These are phyloP conservation scores for Chymomyza amoena DNA, from an alignment of 2,888 invertebrate genomes.

Conservation along the genomic window DNA sequence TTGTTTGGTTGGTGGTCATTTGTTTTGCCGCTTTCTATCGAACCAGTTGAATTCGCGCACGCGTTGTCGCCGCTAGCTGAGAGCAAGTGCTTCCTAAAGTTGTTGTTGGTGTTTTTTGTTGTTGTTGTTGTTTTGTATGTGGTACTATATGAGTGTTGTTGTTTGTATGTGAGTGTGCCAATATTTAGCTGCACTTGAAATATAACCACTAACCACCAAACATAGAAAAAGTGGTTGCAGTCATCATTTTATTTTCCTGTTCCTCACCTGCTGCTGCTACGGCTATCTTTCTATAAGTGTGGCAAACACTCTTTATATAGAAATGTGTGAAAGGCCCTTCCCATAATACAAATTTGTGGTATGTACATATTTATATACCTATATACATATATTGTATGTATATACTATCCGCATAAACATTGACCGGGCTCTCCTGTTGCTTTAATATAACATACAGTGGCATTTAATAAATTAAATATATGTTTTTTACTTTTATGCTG, in stretches of 20 bases:
- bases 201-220: conserved; percentile 18
- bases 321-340: not conserved
- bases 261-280: conserved; percentile 2
- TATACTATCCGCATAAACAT: too few relatives aligned
- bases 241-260: not conserved
- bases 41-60: conserved; percentile 72
- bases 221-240: conserved; percentile 4
- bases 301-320: conserved; percentile 6
- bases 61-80: conserved; percentile 40
- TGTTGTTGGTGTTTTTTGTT: conserved; percentile 15
- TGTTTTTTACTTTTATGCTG: too few relatives aligned
- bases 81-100: conserved; percentile 2
- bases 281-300: conserved; percentile 9
- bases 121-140: conserved; percentile 14
- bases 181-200: conserved; percentile 40
- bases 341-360: too few relatives aligned
- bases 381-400: not conserved
- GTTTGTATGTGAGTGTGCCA: conserved; percentile 13
- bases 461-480: too few relatives aligned
- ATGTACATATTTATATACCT: not conserved
- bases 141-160: conserved; percentile 14
- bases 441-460: too few relatives aligned
- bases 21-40: conserved; percentile 72
- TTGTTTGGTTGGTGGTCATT: conserved; percentile 54
- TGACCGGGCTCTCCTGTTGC: too few relatives aligned